Base-by-base conservation (phyloP, 2,888 invertebrate genomes). In the Epinotia nisella region DNA sequence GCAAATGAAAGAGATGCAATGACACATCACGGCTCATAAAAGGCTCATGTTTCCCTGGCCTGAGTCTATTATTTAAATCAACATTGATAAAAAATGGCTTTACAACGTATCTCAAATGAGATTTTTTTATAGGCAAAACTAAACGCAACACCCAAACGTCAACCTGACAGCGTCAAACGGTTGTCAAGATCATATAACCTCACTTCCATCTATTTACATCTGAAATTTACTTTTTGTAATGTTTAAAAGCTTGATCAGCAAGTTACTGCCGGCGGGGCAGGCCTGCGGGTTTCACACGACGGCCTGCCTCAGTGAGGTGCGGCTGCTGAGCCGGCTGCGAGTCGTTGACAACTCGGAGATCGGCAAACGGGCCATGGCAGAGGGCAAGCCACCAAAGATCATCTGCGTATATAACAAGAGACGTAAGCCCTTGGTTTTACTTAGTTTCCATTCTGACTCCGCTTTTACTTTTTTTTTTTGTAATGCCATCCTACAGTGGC, bases 291-390 rank as follows among this genome's bases (percentile, higher is more conserved):
- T 97, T 71, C 96, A 96, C 82, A 95, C 95, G 11, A 94, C 96
- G 0, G 78, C 94, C 5, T 84, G 89, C 70, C 88, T 94, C 77
- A 94, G 90, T 83, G 96, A 97, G 90, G 96, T 98, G 62, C 95
- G 95, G 55, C 95, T 96, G 84, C 82, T 98, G 78, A 95, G 97
- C 1, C 94, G 98, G 64, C 91, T 99, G 17, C 94, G 98, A 81
- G 98, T 99, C 7, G 99, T 99, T 2, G 99, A 99, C 89, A 99
- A 99, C 90, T 98, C 98, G 70, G 96, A 97, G 78, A 95, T 99
- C 75, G 99, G 99, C 49, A 98, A 98, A 87, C 95, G 97, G 85
- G 99, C 99, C 1, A 98, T 98, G 97, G 95, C 97, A 1, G 97
- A 98, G 85, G 99, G 99, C 61, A 97, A 97, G 89, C 98, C 99